Evolutionary conservation across 1,140 invertebrate genomes (phyloP).

Genomic region (Psix sp.): DNA sequence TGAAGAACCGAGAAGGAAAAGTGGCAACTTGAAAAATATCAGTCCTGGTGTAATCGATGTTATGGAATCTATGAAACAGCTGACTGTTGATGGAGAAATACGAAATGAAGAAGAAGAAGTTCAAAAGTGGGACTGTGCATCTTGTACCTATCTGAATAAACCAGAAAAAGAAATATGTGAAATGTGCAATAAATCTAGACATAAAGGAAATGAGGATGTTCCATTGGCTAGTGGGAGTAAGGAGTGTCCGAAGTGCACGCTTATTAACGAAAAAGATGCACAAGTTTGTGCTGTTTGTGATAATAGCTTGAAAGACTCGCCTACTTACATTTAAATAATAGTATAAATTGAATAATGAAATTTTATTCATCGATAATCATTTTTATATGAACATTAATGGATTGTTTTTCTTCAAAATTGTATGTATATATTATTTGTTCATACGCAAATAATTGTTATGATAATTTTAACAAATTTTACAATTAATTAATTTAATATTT

Average conservation of each 20-base stretch:
- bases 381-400: too few relatives aligned
- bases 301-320: slow-evolving; percentile 83
- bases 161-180: slow-evolving; percentile 81
- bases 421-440: too few relatives aligned
- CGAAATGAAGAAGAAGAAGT: slow-evolving; percentile 23
- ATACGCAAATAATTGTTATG: too few relatives aligned
- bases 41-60: slow-evolving; percentile 25
- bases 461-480: too few relatives aligned
- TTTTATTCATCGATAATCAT: background rate
- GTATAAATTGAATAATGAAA: too few relatives aligned
- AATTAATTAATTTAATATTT: too few relatives aligned
- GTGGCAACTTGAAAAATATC: slow-evolving; percentile 29
- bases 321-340: slow-evolving; percentile 82
- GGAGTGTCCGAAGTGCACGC: slow-evolving; percentile 86
- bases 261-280: slow-evolving; percentile 85
- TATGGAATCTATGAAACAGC: slow-evolving; percentile 32
- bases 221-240: slow-evolving; percentile 85
- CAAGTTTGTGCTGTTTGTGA: slow-evolving; percentile 83
- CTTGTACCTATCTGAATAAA: slow-evolving; percentile 85
- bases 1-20: slow-evolving; percentile 29
- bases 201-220: slow-evolving; percentile 79
- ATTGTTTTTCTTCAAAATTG: too few relatives aligned
- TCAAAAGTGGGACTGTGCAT: slow-evolving; percentile 82
- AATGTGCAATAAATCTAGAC: slow-evolving; percentile 85
- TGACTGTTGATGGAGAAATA: slow-evolving; percentile 21